A percentile compares a stretch with the other conserved stretches of the same genome.
Conservation (phyloP, 2,888 invertebrate species). For the Chouioia cunea region DNA sequence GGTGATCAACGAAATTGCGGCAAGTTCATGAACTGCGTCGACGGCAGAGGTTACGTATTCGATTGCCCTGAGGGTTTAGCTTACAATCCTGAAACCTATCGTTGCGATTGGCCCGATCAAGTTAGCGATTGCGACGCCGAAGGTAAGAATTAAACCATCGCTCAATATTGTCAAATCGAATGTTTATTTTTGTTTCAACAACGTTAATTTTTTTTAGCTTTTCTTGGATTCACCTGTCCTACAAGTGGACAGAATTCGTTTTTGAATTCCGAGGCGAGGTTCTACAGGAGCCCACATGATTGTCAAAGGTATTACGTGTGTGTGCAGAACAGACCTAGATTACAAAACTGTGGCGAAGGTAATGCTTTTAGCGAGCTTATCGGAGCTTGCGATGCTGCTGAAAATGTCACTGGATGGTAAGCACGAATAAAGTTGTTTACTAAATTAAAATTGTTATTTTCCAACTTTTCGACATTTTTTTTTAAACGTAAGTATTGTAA, state of each 20-base stretch:
- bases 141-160: constrained; percentile 69
- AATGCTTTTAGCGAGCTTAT: constrained; percentile 82
- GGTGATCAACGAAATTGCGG: constrained; percentile 80
- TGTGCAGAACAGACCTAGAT: constrained; percentile 79
- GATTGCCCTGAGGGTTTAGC: constrained; percentile 89
- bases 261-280: constrained; percentile 69
- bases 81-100: constrained; percentile 78
- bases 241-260: constrained; percentile 68
- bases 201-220: constrained; percentile 71
- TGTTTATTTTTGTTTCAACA: neutral
- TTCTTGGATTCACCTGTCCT: constrained; percentile 85
- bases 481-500: neutral
- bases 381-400: constrained; percentile 81
- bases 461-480: neutral
- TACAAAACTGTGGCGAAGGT: constrained; percentile 82
- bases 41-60: constrained; percentile 80
- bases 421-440: constrained; percentile 20
- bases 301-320: constrained; percentile 87
- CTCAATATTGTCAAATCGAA: neutral
- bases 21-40: constrained; percentile 85
- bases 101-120: constrained; percentile 91
- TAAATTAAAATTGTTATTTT: too few relatives aligned
- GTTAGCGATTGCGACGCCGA: constrained; percentile 85
- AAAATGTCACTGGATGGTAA: constrained; percentile 82
- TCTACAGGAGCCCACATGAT: constrained; percentile 74